A percentile compares a stretch with the other conserved stretches of the same genome.
These are phyloP conservation scores for Triops longicaudatus DNA, from an alignment of 1,140 invertebrate species.

Conservation along the genomic window DNA sequence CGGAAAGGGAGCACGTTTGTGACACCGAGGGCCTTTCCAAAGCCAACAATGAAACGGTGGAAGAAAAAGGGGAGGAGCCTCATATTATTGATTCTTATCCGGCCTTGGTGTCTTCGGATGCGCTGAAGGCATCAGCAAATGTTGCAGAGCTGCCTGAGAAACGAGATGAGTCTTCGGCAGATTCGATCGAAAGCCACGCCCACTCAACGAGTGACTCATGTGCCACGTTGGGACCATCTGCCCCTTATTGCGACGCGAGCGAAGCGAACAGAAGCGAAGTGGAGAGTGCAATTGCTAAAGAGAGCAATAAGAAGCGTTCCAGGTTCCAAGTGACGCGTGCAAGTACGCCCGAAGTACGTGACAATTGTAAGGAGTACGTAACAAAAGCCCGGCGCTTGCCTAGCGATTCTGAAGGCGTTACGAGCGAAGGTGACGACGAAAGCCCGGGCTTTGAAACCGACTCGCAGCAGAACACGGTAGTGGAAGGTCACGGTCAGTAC, in stretches of 20 bases:
- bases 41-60: background rate
- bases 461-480: slow-evolving; percentile 24
- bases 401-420: background rate
- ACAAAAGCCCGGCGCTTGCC: background rate
- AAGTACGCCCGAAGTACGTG: slow-evolving; percentile 9
- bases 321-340: slow-evolving; percentile 10
- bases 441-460: slow-evolving; percentile 26
- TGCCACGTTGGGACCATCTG: slow-evolving; percentile 9
- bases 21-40: background rate
- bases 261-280: background rate
- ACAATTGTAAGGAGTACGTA: background rate
- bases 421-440: slow-evolving; percentile 20
- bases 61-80: background rate
- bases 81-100: background rate
- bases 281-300: background rate
- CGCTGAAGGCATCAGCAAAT: no score
- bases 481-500: slow-evolving; percentile 29
- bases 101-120: no score
- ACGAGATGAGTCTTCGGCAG: background rate
- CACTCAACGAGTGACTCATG: background rate
- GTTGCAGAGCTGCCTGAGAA: background rate
- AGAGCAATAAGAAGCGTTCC: background rate
- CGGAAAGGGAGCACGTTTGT: background rate
- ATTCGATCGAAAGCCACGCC: background rate
- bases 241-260: background rate